A percentile compares a stretch with the other conserved stretches of the same genome.
These are phyloP conservation scores for Bombycilla garrulus DNA, from an alignment of 2,113 vertebrate genomes.

Conservation along the genomic window DNA sequence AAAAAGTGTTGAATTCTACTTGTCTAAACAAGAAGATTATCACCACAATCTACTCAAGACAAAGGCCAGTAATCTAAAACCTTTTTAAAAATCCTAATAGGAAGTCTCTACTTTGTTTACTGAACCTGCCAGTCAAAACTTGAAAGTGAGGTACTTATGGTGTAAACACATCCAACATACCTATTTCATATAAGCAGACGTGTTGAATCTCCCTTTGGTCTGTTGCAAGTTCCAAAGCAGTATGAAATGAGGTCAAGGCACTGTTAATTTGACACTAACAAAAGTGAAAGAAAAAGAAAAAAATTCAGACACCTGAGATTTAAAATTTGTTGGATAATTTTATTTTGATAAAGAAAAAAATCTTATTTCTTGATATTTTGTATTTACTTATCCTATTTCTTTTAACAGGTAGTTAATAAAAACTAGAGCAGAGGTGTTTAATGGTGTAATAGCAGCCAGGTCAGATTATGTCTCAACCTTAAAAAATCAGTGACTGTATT, in stretches of 20 bases:
- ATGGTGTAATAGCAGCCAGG: not conserved
- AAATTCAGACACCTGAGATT: not conserved
- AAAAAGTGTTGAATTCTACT: not conserved
- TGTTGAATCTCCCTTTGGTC: conserved; percentile 99
- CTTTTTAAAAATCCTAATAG: not conserved
- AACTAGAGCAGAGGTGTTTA: not conserved
- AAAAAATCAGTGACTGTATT: not conserved
- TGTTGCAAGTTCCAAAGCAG: conserved; percentile 92
- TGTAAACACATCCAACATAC: conserved; percentile 66
- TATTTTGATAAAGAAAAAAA: not conserved
- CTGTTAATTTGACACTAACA: conserved; percentile 96
- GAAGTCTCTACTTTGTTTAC: not conserved
- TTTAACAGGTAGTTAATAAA: not conserved
- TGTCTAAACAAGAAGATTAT: not conserved
- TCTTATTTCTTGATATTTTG: no score
- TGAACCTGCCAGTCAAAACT: not conserved
- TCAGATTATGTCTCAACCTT: not conserved
- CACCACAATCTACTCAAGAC: not conserved
- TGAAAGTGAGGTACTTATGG: not conserved
- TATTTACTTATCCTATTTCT: not conserved
- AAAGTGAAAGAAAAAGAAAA: not conserved
- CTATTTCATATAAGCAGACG: conserved; percentile 98
- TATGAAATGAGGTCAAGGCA: conserved; percentile 95
- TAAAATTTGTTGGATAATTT: not conserved
- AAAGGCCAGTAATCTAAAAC: not conserved